Percentiles rank a stretch among this genome's conserved stretches.
These are phyloP conservation scores for Andrena bucephala DNA, from an alignment of 2,888 invertebrate species.

Conservation along the genomic window DNA sequence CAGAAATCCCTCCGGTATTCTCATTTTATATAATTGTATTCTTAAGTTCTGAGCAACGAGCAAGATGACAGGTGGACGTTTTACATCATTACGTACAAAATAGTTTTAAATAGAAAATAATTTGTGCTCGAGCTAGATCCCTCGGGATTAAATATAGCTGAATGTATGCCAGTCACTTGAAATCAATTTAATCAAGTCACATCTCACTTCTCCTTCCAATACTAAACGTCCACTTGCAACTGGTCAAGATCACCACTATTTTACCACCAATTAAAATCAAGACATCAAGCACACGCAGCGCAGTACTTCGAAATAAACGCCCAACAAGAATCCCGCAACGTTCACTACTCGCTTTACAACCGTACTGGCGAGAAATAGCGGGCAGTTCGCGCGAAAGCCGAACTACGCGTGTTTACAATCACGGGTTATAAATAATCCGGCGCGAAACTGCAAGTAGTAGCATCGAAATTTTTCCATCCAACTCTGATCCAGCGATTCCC, in stretches of 20 bases:
- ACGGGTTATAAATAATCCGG: conserved; percentile 47
- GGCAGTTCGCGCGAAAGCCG: conserved; percentile 21
- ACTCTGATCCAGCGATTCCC: neutral
- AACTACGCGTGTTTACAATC: conserved; percentile 38
- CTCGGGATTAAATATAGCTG: neutral
- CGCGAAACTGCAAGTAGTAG: conserved; percentile 4
- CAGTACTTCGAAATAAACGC: conserved; percentile 10
- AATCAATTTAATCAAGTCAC: neutral
- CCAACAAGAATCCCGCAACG: conserved; percentile 27
- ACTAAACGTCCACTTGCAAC: neutral
- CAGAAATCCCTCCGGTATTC: too few relatives aligned
- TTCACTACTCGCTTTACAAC: conserved; percentile 17
- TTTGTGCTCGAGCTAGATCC: neutral
- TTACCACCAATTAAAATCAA: neutral
- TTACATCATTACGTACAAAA: neutral
- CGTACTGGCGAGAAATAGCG: conserved; percentile 36
- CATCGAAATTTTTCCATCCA: neutral
- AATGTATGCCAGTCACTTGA: neutral
- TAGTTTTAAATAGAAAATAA: too few relatives aligned
- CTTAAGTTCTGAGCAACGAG: neutral
- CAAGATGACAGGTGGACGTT: neutral
- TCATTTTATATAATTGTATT: too few relatives aligned
- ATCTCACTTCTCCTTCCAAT: neutral
- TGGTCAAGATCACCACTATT: neutral
- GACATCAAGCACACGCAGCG: neutral